Conservation (phyloP, 2,113 vertebrate species). For the Gavia stellata region DNA sequence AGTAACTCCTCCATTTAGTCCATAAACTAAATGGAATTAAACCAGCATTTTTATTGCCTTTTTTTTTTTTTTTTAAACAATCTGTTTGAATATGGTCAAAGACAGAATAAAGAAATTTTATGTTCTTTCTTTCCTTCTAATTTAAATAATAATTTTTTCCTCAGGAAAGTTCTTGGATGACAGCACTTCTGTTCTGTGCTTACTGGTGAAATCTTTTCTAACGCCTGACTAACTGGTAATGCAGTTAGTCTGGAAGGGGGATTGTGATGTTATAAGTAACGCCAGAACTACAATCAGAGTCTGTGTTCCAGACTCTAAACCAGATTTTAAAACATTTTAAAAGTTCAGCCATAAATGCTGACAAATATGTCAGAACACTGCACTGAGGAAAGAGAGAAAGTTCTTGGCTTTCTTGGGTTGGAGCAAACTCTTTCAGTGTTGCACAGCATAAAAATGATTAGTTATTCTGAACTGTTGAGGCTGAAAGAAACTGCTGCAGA, state of each 20-base stretch:
- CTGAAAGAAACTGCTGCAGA: not conserved
- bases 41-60: rapidly evolving
- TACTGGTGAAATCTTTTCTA: not conserved
- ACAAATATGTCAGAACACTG: not conserved
- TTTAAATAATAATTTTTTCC: not conserved
- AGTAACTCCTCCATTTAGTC: not conserved
- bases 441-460: not conserved
- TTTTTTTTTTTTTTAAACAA: too few relatives aligned
- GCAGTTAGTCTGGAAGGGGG: not conserved
- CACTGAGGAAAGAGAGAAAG: not conserved
- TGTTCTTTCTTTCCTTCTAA: not conserved
- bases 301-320: not conserved
- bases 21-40: not conserved
- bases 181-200: not conserved
- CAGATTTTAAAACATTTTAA: not conserved
- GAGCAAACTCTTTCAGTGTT: not conserved
- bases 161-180: not conserved
- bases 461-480: not conserved
- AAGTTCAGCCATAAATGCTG: not conserved
- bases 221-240: not conserved
- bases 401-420: not conserved
- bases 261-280: not conserved
- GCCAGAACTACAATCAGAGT: not conserved
- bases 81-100: not conserved
- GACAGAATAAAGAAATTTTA: not conserved